phyloP scores from a whole-genome alignment of 2,113 vertebrate genomes.

The Pluvialis apricaria region DNA sequence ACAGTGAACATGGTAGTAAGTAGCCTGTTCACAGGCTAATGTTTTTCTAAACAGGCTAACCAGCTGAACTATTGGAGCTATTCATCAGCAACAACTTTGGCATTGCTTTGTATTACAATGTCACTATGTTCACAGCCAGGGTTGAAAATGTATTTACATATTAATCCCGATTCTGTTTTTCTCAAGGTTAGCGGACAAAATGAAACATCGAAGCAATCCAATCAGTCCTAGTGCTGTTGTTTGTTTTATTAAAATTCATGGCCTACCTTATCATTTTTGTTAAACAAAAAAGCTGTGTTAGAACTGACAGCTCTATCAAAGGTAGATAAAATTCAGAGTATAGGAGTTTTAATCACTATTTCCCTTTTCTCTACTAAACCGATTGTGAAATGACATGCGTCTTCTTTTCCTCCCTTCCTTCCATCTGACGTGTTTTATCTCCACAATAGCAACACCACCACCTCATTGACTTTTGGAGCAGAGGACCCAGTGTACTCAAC shows the following conservation, averaged over 20 bases:
- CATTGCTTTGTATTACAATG: not conserved
- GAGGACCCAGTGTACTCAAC: not conserved
- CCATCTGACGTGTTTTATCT: not conserved
- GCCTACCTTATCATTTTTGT: not conserved
- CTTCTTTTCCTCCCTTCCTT: not conserved
- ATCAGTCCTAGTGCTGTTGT: not conserved
- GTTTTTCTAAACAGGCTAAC: not conserved
- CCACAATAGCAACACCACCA: not conserved
- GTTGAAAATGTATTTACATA: not conserved
- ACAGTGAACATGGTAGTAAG: not conserved
- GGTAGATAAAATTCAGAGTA: not conserved
- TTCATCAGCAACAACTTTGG: not conserved
- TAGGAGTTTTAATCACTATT: not conserved
- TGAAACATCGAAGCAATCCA: not conserved
- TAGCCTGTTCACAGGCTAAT: not conserved
- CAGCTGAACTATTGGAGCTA: not conserved
- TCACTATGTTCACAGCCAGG: not conserved
- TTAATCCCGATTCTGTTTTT: not conserved
- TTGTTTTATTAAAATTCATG: constrained; percentile 26
- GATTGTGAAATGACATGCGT: not conserved
- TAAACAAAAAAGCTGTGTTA: not conserved
- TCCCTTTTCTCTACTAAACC: not conserved
- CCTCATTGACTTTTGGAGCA: not conserved
- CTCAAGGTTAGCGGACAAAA: not conserved
- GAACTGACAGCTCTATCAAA: not conserved